Percentiles rank a stretch among this genome's conserved stretches.
phyloP scores from a whole-genome alignment of 2,797 vertebrate species.

The Balearica regulorum region DNA sequence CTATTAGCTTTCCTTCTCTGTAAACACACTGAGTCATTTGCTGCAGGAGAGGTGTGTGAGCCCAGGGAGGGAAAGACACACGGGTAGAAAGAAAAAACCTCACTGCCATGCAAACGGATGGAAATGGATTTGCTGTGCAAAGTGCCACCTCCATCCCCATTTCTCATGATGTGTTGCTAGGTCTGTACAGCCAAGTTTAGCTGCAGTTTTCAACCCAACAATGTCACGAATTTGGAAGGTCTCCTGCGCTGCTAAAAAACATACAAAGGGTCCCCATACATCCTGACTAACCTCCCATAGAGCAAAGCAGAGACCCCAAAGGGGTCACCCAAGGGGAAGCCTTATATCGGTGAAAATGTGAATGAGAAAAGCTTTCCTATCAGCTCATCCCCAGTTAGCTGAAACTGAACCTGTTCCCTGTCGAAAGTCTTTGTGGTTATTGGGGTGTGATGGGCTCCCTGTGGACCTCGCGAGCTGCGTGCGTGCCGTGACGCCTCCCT shows the following conservation, averaged over 20 bases:
- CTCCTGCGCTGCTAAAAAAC: not conserved
- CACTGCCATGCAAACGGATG: not conserved
- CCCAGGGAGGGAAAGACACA: not conserved
- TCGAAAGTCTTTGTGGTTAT: not conserved
- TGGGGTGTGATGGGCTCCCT: not conserved
- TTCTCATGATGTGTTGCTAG: not conserved
- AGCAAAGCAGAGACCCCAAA: not conserved
- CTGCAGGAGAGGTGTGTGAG: constrained; percentile 54
- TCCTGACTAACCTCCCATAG: not conserved
- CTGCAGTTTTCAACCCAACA: not conserved
- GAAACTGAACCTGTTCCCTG: not conserved
- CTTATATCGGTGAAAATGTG: not conserved
- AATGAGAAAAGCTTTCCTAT: not conserved
- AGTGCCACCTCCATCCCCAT: not conserved
- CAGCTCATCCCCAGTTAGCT: not conserved
- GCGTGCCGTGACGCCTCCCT: not conserved
- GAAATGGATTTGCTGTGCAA: not conserved
- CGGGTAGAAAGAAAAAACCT: not conserved
- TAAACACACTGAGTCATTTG: constrained; percentile 75
- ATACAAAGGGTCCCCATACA: not conserved
- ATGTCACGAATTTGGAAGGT: not conserved
- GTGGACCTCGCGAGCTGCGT: accelerated
- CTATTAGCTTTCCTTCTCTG: constrained; percentile 72
- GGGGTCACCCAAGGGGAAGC: not conserved
- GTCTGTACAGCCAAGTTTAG: not conserved